Base-by-base conservation (phyloP, 2,888 invertebrate genomes). In the Sycophila texana region DNA sequence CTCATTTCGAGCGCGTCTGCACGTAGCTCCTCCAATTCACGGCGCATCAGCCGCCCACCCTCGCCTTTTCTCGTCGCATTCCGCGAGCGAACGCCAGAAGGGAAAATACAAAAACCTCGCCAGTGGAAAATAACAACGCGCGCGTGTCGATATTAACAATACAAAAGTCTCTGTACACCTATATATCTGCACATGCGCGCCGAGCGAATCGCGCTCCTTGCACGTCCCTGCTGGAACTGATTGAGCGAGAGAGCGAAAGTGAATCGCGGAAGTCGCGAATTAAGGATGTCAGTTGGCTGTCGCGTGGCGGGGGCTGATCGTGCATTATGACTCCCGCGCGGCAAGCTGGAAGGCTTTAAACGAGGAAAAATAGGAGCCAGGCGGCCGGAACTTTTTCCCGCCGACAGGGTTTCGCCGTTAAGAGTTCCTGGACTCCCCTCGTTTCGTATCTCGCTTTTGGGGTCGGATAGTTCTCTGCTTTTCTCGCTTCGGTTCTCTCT, bases 381-480 rank as follows among this genome's bases (percentile, higher is more conserved):
- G 12, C 57, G 14, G 55, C 16, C 12, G n/a, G 51, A 47, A 73
- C 61, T 63, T 61, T 60, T 72, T 39, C 61, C 18, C 30, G 14
- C 65, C 74, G 60, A 74, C 74, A 67, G 26, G 70, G 39, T 76
- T 70, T 76, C 47, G 61, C 63, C n/a, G 74, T 74, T 74, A 74
- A 55, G 47, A 73, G 55, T 70, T 39, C 10, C 18, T 7, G 20
- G 30, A 68, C 14, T 68, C 68, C 22, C 22, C 18, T 13, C 22
- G 47, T 26, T 26, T 3, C 26, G 26, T 26, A 26, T 26, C 26
- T 26, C 26, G 26, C 26, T 26, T 3, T 39, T 10, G 16, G 2
- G 20, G 26, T 26, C 67, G 51, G 4, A 67, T 16, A 13, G 39
- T 30, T n/a, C 49, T 26, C 30, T 30, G 22, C 57, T 53, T 61